Evolutionary conservation across 2,797 vertebrate genomes (phyloP), one percentile per base, ranked within the genome.

Genomic region (Chaenodraco wilsoni): DNA sequence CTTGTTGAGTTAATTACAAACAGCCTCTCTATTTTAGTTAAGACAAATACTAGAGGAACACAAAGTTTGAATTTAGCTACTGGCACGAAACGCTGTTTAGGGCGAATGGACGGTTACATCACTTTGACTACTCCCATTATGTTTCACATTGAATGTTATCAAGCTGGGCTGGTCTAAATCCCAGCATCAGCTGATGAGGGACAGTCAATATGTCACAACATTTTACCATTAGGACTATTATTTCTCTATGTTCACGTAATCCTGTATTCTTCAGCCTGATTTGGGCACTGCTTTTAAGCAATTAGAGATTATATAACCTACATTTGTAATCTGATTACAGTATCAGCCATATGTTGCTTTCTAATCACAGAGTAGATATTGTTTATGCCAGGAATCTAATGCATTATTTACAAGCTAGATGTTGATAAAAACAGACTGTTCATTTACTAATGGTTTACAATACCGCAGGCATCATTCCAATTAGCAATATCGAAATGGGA

Each of bases 361-460:
- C 66, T 76, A 82, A 84, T 87, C 82, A 86, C 87, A 88, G 89
- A 94, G 93, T 93, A 95, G 94, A 91, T 75, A 94, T 93, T 95
- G 90, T 94, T 95, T 93, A 92, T 93, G 90, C 94, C 95, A 96
- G 94, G 93, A 96, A 96, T 96, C 96, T 95, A 96, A 97, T 97
- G 95, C 94, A 97, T 97, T 98, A 97, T 97, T 98, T 96, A 98
- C 96, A 96, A 96, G 96, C 95, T 94, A 92, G 95, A 96, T 95
- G 95, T 96, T 98, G 96, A 98, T 97, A 96, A 97, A 98, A 98
- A 94, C 95, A 96, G 95, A 95, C 96, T 96, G 95, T 96, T 97
- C 96, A 96, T 98, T 98, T 96, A 93, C 95, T 97, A 97, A 97
- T 97, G 96, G 97, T 96, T 97, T 95, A 96, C 92, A 92, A 95